These are phyloP conservation scores for Oryzias dopingdopingensis DNA, from an alignment of 2,797 vertebrate species.

Conservation along the genomic window DNA sequence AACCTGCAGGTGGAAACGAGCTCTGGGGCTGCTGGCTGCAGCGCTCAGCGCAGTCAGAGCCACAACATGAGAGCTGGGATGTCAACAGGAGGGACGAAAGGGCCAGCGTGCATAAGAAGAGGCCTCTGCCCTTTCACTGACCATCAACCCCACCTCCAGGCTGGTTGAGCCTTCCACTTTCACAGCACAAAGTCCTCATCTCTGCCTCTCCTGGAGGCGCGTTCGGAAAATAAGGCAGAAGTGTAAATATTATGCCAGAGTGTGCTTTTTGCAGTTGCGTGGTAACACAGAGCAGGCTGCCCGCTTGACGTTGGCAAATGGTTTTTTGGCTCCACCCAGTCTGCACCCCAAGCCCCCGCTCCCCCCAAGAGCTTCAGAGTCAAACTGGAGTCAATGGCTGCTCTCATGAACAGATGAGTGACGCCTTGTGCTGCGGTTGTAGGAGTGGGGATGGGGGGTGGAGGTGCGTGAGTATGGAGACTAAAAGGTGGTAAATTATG, in stretches of 20 bases:
- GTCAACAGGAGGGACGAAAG: slow-evolving; percentile 61
- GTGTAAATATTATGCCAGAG: slow-evolving; percentile 82
- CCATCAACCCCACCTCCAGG: slow-evolving; percentile 54
- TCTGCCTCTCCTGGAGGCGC: slow-evolving; percentile 61
- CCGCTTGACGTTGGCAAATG: slow-evolving; percentile 63
- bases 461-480: slow-evolving; percentile 20
- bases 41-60: slow-evolving; percentile 37
- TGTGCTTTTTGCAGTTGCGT: slow-evolving; percentile 76
- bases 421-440: slow-evolving; percentile 65
- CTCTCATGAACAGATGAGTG: slow-evolving; percentile 74
- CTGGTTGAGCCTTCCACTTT: slow-evolving; percentile 18
- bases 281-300: slow-evolving; percentile 73
- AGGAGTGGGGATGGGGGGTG: not conserved
- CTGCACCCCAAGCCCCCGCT: slow-evolving; percentile 20
- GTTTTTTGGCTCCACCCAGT: slow-evolving; percentile 64
- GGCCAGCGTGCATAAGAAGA: slow-evolving; percentile 64
- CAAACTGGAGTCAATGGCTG: slow-evolving; percentile 71
- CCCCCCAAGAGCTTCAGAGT: slow-evolving; percentile 48
- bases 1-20: slow-evolving; percentile 42
- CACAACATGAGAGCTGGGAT: slow-evolving; percentile 47
- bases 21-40: not conserved
- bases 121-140: slow-evolving; percentile 61
- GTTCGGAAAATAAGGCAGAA: slow-evolving; percentile 77
- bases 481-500: slow-evolving; percentile 54
- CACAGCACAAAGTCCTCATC: slow-evolving; percentile 23